phyloP scores from a whole-genome alignment of 2,888 invertebrate species.

The Hemicrepidius hirtus region DNA sequence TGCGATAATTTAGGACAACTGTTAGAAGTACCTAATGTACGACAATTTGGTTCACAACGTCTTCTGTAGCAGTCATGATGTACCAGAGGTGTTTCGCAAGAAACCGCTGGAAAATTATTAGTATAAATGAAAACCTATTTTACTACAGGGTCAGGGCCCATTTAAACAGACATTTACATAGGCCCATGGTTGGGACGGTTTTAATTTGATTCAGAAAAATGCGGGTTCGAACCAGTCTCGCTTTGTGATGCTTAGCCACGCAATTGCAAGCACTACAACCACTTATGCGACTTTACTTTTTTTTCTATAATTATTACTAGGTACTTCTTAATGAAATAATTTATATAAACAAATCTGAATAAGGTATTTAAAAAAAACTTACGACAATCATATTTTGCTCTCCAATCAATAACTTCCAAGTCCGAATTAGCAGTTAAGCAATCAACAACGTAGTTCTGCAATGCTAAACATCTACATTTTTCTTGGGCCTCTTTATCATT shows the following conservation, averaged over 20 bases:
- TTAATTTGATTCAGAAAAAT: too few relatives aligned
- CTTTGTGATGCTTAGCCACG: too few relatives aligned
- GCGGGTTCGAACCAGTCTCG: too few relatives aligned
- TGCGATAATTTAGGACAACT: conserved; percentile 80
- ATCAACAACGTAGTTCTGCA: conserved; percentile 83
- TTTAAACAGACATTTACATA: too few relatives aligned
- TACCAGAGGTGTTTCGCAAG: conserved; percentile 85
- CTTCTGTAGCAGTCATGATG: conserved; percentile 88
- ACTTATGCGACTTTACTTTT: too few relatives aligned
- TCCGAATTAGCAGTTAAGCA: conserved; percentile 81
- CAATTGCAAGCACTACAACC: too few relatives aligned
- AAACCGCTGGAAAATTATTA: conserved; percentile 74
- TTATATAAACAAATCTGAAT: too few relatives aligned
- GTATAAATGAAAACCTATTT: too few relatives aligned
- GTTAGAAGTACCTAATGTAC: conserved; percentile 74
- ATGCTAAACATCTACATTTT: conserved; percentile 81
- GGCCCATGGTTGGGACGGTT: too few relatives aligned
- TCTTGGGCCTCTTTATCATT: conserved; percentile 66
- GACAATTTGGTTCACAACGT: conserved; percentile 87
- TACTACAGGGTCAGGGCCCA: too few relatives aligned
- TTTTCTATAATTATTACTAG: too few relatives aligned
- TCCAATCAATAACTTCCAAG: conserved; percentile 82
- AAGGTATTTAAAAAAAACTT: conserved; percentile 65
- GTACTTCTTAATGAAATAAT: too few relatives aligned
- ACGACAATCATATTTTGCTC: conserved; percentile 83